Base-by-base conservation (phyloP, 2,113 vertebrate species). In the Tor tambroides region DNA sequence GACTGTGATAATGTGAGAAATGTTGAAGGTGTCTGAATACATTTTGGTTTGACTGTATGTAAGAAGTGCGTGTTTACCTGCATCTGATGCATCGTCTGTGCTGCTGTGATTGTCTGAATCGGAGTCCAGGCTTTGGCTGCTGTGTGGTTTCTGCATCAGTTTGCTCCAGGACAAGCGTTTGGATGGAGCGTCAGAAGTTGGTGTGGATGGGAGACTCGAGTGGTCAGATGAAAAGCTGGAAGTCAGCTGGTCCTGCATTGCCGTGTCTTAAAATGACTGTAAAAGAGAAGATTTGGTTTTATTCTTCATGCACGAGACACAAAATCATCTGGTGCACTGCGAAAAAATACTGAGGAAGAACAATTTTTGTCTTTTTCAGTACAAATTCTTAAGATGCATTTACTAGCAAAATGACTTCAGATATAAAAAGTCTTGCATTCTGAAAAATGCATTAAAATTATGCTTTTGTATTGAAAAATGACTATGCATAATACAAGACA, bases 81-180 rank as follows among this genome's bases (percentile, higher is more conserved):
- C 91, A 30, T 95, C 94, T 2, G 95, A 95, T 8, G 93, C 91
- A 72, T 95, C 94, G 79, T 94, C 93, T 85, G 93, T 91, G 86
- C 92, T 91, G 86, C 92, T 90, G 87, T 88, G 88, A 46, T 54
- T 87, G 82, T 89, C 89, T 0, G 86, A 86, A n/a, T 90, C 89
- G 0, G 87, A 89, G 82, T 91, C 89, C 6, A 90, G 10, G 69
- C 86, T 92, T 21, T 92, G 72, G 41, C 59, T 74, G 87, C 80
- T 83, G 92, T 77, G 86, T 79, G 95, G 69, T 84, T 92, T 94
- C 86, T 96, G 95, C 74, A 95, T 92, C 81, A 96, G 90, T 59
- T 92, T 94, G 8, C 94, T 92, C 95, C 95, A 96, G 76, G 95
- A 96, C 84, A 95, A 80, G 46, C 94, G 91, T 72, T 95, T 91